Evolutionary conservation across 2,113 vertebrate species (phyloP).

Genomic region (Merops nubicus): DNA sequence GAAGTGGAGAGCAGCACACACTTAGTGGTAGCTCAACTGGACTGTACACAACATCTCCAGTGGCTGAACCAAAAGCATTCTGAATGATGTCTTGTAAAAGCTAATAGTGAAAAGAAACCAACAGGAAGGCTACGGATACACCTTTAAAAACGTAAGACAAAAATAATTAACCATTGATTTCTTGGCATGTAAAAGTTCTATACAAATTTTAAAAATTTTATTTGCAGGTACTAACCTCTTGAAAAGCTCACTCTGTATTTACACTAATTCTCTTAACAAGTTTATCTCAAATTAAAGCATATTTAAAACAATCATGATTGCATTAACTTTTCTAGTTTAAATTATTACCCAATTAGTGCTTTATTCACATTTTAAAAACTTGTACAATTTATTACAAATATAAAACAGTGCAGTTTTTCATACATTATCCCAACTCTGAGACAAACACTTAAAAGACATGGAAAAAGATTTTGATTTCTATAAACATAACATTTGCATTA

Average conservation of each 20-base stretch:
- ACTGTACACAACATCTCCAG: neutral
- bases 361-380: slow-evolving; percentile 81
- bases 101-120: neutral
- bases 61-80: neutral
- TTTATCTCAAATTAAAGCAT: slow-evolving; percentile 70
- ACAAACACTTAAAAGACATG: slow-evolving; percentile 78
- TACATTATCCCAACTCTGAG: slow-evolving; percentile 78
- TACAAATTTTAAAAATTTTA: slow-evolving; percentile 73
- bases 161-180: slow-evolving; percentile 63
- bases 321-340: slow-evolving; percentile 76
- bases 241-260: slow-evolving; percentile 70
- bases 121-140: slow-evolving; percentile 16
- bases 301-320: slow-evolving; percentile 72
- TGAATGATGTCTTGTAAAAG: neutral
- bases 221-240: slow-evolving; percentile 69
- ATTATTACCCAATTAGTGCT: slow-evolving; percentile 80
- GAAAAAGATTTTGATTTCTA: slow-evolving; percentile 74
- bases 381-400: slow-evolving; percentile 81
- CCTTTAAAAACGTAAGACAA: slow-evolving; percentile 41
- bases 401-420: slow-evolving; percentile 77
- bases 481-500: slow-evolving; percentile 78
- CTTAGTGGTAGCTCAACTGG: neutral
- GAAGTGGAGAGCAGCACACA: neutral
- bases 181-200: slow-evolving; percentile 66
- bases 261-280: slow-evolving; percentile 65